These are phyloP conservation scores for Neocloeon triangulifer DNA, from an alignment of 1,140 invertebrate species.

Conservation along the genomic window DNA sequence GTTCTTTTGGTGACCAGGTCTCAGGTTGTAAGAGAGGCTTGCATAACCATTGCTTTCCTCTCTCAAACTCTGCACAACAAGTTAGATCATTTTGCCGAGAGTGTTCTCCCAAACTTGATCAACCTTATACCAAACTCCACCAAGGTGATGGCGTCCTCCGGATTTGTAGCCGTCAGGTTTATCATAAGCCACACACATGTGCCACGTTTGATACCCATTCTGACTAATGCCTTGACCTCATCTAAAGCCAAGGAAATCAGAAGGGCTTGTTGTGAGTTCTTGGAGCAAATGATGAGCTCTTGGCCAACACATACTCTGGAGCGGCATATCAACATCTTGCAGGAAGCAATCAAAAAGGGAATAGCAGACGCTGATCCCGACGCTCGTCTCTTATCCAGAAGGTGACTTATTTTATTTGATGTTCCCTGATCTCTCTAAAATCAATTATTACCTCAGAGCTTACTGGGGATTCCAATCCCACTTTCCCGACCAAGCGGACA, in stretches of 20 bases:
- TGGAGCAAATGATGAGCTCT: slow-evolving; percentile 58
- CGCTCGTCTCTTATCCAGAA: slow-evolving; percentile 49
- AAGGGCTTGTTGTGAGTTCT: slow-evolving; percentile 55
- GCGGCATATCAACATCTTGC: slow-evolving; percentile 48
- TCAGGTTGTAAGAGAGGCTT: slow-evolving; percentile 82
- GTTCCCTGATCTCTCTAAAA: too few species aligned
- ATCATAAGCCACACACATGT: slow-evolving; percentile 74
- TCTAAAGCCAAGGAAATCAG: slow-evolving; percentile 88
- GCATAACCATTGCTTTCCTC: slow-evolving; percentile 81
- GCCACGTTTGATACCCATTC: slow-evolving; percentile 62
- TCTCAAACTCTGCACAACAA: slow-evolving; percentile 61
- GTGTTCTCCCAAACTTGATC: slow-evolving; percentile 60
- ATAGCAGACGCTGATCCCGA: slow-evolving; percentile 81
- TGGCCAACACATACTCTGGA: slow-evolving; percentile 70
- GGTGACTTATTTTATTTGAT: slow-evolving; percentile 20
- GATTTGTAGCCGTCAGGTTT: slow-evolving; percentile 65
- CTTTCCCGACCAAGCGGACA: slow-evolving; percentile 76
- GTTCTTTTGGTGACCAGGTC: too few species aligned
- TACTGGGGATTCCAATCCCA: slow-evolving; percentile 78
- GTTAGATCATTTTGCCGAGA: slow-evolving; percentile 66
- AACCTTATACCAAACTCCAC: slow-evolving; percentile 88
- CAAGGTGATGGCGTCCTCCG: slow-evolving; percentile 79
- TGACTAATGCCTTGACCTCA: slow-evolving; percentile 45
- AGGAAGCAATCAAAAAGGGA: slow-evolving; percentile 71
- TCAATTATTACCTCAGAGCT: slow-evolving; percentile 39